Evolutionary conservation across 1,140 invertebrate genomes (phyloP).

Genomic region (Trachelipus rathkii): DNA sequence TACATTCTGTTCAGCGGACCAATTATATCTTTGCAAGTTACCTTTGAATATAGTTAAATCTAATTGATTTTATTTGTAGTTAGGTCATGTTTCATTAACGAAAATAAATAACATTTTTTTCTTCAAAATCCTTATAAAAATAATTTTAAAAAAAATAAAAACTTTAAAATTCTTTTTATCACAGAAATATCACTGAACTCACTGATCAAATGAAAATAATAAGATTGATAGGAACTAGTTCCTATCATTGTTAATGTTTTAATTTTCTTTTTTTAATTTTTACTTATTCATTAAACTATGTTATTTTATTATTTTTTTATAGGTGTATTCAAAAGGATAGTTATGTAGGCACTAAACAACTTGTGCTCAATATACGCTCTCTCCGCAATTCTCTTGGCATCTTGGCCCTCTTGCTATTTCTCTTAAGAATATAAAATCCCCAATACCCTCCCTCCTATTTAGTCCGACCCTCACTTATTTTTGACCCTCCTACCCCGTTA

Average conservation of each 20-base stretch:
- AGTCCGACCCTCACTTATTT: background rate
- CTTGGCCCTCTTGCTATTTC: background rate
- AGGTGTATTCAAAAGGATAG: background rate
- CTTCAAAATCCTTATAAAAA: background rate
- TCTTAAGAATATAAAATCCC: too few species aligned
- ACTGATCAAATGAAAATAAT: background rate
- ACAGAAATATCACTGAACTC: background rate
- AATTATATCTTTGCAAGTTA: background rate
- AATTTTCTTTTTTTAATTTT: too few species aligned
- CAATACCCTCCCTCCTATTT: background rate
- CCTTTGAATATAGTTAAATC: background rate
- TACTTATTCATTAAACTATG: background rate
- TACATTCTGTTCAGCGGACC: background rate
- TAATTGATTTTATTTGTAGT: background rate
- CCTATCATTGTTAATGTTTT: background rate
- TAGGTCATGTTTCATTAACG: background rate
- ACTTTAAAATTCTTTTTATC: background rate
- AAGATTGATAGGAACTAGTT: background rate
- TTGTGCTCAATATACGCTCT: background rate
- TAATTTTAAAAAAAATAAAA: background rate
- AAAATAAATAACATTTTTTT: background rate
- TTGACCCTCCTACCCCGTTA: background rate
- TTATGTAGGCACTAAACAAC: conserved; percentile 2
- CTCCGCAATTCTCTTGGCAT: background rate
- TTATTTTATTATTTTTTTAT: background rate